Conservation (phyloP, 1,140 invertebrate genomes). For the Euschistus heros region DNA sequence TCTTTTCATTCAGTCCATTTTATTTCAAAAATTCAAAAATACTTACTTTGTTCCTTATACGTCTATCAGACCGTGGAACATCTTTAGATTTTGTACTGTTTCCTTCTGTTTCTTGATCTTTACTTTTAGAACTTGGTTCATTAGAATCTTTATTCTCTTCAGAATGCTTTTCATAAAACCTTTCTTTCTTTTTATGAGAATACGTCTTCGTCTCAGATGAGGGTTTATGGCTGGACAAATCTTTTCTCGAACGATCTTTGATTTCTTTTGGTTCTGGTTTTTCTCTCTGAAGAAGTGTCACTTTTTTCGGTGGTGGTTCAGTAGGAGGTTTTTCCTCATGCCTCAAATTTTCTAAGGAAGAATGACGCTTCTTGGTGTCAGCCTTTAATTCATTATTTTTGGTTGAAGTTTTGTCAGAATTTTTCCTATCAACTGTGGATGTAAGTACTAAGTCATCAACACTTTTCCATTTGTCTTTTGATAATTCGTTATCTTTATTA, state of each 20-base stretch:
- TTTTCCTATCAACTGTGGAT: not conserved
- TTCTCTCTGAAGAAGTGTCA: not conserved
- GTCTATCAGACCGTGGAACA: constrained; percentile 47
- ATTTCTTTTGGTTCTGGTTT: not conserved
- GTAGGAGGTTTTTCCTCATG: not conserved
- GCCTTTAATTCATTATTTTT: not conserved
- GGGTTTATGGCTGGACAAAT: not conserved
- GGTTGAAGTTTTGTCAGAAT: not conserved
- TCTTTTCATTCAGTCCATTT: too few relatives aligned
- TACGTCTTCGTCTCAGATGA: not conserved
- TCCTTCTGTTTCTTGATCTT: constrained; percentile 35
- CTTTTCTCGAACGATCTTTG: not conserved
- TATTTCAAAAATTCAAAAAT: not conserved
- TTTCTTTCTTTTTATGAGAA: not conserved
- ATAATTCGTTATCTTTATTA: not conserved
- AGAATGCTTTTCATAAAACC: not conserved
- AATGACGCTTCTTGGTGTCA: not conserved
- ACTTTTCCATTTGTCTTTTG: not conserved
- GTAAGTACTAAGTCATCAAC: not conserved
- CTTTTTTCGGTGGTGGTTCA: too few relatives aligned
- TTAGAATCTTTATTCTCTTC: constrained; percentile 30
- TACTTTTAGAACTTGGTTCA: constrained; percentile 30
- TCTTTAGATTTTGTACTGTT: constrained; percentile 32
- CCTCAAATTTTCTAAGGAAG: constrained; percentile 1
- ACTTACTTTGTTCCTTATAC: constrained; percentile 54